These are phyloP conservation scores for Buceros bicornis DNA, from an alignment of 2,797 vertebrate species.

Conservation along the genomic window DNA sequence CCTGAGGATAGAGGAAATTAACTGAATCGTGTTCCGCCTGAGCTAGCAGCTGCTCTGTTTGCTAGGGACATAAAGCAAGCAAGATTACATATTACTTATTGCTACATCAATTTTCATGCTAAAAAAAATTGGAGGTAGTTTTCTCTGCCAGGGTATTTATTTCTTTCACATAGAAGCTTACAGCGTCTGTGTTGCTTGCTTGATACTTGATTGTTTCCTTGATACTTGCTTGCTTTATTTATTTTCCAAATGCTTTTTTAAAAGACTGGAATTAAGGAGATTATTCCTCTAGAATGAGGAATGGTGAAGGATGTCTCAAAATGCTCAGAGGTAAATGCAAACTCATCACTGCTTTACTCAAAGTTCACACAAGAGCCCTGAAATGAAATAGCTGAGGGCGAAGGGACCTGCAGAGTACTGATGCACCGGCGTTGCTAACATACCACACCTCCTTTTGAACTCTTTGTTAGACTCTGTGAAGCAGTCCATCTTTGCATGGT, in stretches of 20 bases:
- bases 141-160: neutral
- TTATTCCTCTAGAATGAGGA: neutral
- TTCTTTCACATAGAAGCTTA: neutral
- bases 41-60: conserved; percentile 18
- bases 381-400: neutral
- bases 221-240: neutral
- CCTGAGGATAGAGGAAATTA: conserved; percentile 15
- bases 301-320: neutral
- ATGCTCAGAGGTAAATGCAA: neutral
- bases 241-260: neutral
- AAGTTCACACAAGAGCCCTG: neutral
- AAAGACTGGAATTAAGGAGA: neutral
- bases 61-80: neutral
- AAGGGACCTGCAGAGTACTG: neutral
- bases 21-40: neutral
- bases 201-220: neutral
- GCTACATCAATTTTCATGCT: neutral
- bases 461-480: neutral
- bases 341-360: neutral
- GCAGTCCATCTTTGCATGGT: neutral
- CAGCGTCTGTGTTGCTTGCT: conserved; percentile 13
- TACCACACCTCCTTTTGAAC: neutral
- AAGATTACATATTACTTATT: neutral
- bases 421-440: neutral
- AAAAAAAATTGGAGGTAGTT: neutral